Conservation (phyloP, 2,888 invertebrate genomes). For the Ceraclea dissimilis region DNA sequence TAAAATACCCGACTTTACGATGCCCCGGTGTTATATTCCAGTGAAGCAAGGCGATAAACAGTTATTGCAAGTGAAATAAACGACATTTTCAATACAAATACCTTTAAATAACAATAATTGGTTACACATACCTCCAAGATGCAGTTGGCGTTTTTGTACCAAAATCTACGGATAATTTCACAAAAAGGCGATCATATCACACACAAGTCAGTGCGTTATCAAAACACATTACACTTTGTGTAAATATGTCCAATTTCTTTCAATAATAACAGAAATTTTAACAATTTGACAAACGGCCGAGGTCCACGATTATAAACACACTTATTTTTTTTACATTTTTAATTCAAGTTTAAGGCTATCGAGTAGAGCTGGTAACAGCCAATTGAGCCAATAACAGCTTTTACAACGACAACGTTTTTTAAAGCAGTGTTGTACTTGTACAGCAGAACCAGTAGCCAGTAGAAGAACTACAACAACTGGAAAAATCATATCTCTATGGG, state of each 20-base stretch:
- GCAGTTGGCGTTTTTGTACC: not conserved
- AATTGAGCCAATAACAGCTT: not conserved
- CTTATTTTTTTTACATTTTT: not conserved
- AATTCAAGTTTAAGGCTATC: slow-evolving; percentile 1
- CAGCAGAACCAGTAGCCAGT: no score
- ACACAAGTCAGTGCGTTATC: not conserved
- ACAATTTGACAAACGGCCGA: not conserved
- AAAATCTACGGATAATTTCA: not conserved
- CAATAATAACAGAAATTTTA: not conserved
- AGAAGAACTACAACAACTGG: no score
- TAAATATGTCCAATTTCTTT: not conserved
- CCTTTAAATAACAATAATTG: not conserved
- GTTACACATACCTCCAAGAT: not conserved
- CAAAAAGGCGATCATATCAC: not conserved
- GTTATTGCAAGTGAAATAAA: not conserved
- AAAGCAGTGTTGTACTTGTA: not conserved
- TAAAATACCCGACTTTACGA: not conserved
- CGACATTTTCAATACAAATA: not conserved
- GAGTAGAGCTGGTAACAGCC: no score
- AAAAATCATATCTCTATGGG: no score
- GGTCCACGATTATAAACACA: not conserved
- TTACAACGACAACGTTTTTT: not conserved
- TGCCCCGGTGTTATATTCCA: not conserved
- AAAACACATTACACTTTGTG: not conserved
- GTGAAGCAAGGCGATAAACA: no score